These are phyloP conservation scores for Heliconius erato DNA, from an alignment of 2,888 invertebrate genomes.

Conservation along the genomic window DNA sequence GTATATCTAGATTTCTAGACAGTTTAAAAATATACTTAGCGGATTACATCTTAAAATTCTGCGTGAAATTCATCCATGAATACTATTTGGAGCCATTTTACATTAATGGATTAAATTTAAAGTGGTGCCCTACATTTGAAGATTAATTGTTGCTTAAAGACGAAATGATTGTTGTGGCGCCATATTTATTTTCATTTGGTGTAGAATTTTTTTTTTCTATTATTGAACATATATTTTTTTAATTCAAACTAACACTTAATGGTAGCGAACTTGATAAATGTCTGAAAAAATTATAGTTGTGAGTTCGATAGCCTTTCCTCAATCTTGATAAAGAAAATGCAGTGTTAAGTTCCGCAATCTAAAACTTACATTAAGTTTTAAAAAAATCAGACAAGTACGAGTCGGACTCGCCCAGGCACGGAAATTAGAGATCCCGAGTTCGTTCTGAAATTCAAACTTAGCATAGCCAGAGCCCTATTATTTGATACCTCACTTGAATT, in stretches of 20 bases:
- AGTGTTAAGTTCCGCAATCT: no score
- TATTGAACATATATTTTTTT: neutral
- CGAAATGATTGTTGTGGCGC: neutral
- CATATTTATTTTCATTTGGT: slow-evolving; percentile 5
- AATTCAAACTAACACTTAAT: neutral
- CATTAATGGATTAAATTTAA: slow-evolving; percentile 30
- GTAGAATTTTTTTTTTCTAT: neutral
- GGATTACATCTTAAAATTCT: slow-evolving; percentile 25
- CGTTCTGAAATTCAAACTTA: no score
- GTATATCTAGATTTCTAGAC: neutral
- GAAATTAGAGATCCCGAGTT: no score
- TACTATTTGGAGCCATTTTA: neutral
- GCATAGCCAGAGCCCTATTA: no score
- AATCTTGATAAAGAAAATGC: neutral
- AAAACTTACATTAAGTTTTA: no score
- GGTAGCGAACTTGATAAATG: neutral
- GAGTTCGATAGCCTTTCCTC: no score
- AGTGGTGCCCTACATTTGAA: slow-evolving; percentile 13
- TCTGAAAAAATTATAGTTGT: neutral
- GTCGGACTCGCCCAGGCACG: no score
- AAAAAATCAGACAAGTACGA: no score
- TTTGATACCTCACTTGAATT: no score
- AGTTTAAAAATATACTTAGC: slow-evolving; percentile 18
- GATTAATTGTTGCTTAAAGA: slow-evolving; percentile 25
- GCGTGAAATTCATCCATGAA: slow-evolving; percentile 19